Evolutionary conservation across 2,113 vertebrate species (phyloP).

Genomic region (Crotalus horridus): DNA sequence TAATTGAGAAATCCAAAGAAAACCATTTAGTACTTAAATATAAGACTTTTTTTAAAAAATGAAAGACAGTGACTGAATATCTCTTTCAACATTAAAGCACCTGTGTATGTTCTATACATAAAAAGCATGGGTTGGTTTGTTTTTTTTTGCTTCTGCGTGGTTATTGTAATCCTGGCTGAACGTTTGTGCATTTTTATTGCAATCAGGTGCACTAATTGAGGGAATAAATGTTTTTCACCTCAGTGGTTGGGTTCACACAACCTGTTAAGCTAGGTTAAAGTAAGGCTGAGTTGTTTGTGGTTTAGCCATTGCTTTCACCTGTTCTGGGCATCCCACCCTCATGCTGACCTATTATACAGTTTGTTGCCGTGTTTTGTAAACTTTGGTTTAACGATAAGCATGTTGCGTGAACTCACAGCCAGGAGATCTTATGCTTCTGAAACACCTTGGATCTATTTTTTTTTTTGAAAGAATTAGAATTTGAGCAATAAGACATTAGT

Average conservation of each 20-base stretch:
- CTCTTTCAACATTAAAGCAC: background rate
- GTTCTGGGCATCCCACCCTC: background rate
- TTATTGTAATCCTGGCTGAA: background rate
- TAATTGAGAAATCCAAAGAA: background rate
- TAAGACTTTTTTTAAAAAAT: background rate
- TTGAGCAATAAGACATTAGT: background rate
- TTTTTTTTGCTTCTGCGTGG: background rate
- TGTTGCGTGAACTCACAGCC: background rate
- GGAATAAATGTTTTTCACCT: background rate
- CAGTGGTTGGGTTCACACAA: background rate
- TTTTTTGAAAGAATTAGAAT: background rate
- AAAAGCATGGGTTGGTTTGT: background rate
- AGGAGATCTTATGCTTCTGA: background rate
- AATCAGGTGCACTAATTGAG: background rate
- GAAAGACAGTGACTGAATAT: background rate
- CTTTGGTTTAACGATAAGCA: background rate
- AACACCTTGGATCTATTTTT: background rate
- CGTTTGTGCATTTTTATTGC: background rate
- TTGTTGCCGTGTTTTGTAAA: background rate
- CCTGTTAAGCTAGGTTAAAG: background rate
- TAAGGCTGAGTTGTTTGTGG: background rate
- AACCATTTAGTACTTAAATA: background rate
- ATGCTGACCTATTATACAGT: background rate
- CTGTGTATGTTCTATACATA: background rate
- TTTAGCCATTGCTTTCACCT: background rate